Evolutionary conservation across 1,140 invertebrate genomes (phyloP), one percentile per base, ranked within the genome.

Genomic region (Ips typographus): DNA sequence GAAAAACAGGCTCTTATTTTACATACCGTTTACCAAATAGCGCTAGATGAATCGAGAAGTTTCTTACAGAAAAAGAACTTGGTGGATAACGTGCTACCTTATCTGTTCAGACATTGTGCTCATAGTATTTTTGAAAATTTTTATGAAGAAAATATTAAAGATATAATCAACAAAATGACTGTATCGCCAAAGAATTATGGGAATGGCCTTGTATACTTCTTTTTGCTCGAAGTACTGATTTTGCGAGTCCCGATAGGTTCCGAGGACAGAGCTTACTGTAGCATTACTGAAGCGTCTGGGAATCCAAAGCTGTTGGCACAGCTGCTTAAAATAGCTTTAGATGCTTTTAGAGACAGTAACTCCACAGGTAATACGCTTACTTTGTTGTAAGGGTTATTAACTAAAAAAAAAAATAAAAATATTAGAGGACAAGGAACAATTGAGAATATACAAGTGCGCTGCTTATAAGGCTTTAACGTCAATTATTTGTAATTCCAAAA

Each of bases 211-310:
- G 4, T 71, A 51, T 22, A 65, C 49, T 77, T 72, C 47, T 52
- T 68, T 6, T 58, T 77, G 41, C 44, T 76, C 2, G 74, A 77
- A 71, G 41, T 76, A 41, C 62, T 77, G 22, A 77, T 77, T 65
- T 71, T 68, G 42, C 71, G 76, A 66, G 56, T 76, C 42, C 63
- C 73, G 4, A 65, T 74, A 43, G 68, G 62, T 52, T 42, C 53
- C 2, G 43, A 57, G 57, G 61, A 71, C 38, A 36, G 62, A 43
- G 41, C 3, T 1, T 5, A 40, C 0, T 66, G 70, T 67, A 7
- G 37, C 8, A 66, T 72, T 49, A 44, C 40, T 36, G 40, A 47
- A 4, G 63, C 64, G 22, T 41, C 62, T 37, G 60, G 65, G 8
- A 53, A 65, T 42, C 56, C 44, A 49, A 68, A 68, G 40, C 62